Evolutionary conservation across 2,888 invertebrate species (phyloP).

Genomic region (Mimachlamys varia): DNA sequence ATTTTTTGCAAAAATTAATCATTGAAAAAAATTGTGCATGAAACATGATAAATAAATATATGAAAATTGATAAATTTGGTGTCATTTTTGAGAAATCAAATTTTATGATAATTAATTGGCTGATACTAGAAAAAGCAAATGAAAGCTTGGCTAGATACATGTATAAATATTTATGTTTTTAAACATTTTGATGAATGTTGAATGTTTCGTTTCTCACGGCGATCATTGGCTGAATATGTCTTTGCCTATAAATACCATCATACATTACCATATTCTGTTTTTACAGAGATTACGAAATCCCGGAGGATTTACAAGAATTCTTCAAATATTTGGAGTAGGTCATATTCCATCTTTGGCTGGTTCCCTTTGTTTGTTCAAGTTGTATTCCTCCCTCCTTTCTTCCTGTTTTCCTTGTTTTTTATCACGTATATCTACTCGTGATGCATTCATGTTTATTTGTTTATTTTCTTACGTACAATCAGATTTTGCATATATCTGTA

Average conservation of each 20-base stretch:
- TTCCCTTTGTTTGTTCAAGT: slow-evolving; percentile 16
- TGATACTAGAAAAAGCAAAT: neutral
- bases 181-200: neutral
- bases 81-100: neutral
- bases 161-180: neutral
- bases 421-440: neutral
- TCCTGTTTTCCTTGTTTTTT: slow-evolving; percentile 29
- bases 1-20: neutral
- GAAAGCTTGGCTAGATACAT: neutral
- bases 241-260: neutral
- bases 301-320: slow-evolving; percentile 67
- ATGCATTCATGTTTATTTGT: neutral
- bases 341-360: slow-evolving; percentile 47
- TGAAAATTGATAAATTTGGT: neutral
- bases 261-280: neutral
- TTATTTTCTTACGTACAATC: slow-evolving; percentile 28
- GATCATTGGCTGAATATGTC: neutral
- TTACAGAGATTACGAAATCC: slow-evolving; percentile 59
- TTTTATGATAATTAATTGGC: neutral
- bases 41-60: neutral
- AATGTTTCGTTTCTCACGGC: neutral
- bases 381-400: slow-evolving; percentile 38
- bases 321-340: slow-evolving; percentile 68
- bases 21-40: slow-evolving; percentile 14
- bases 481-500: neutral